Base-by-base conservation (phyloP, 1,140 invertebrate species). In the Heliconius hewitsoni region DNA sequence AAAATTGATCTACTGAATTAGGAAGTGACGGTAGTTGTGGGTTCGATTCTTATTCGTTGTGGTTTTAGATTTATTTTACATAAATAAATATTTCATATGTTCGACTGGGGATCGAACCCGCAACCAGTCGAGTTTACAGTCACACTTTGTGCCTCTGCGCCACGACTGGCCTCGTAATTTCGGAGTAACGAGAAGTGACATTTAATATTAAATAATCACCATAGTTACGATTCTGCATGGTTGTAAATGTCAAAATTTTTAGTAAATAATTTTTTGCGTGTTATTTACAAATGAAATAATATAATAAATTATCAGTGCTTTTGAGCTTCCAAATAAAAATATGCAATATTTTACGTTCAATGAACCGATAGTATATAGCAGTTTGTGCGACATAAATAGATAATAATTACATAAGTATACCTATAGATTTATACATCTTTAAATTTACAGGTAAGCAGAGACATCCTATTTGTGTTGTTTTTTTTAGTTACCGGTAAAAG, bases 241-340 rank as follows among this genome's bases (percentile, higher is more conserved):
- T 60, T 55, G 19, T 37, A 3, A 30, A 39, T 30, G 70, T 77
- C 70, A 72, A 77, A 77, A 71, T 72, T 46, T 39, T 39, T 8
- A 52, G 76, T 77, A 34, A 71, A n/a, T 76, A 76, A 77, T 16
- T 76, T 76, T 76, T 77, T 3, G 16, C 60, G 66, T 71, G 8
- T 60, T 34, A 66, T 66, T 55, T 60, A n/a, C n/a, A 9, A 75
- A 60, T 75, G 46, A n/a, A 23, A 55, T 72, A 39, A 42, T 70
- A 52, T 34, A 77, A 3, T 50, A 71, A 78, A 46, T 23, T 19
- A 19, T 27, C 23, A 60, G 57, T 60, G 13, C 27, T 60, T 60
- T 60, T 23, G 55, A 23, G 55, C 6, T 66, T 66, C 60, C 60
- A 66, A 6, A 30, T 66, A 18, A 55, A 80, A 80, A 80, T 76